Conservation (phyloP, 2,797 vertebrate genomes). For the Gambusia yucatana region DNA sequence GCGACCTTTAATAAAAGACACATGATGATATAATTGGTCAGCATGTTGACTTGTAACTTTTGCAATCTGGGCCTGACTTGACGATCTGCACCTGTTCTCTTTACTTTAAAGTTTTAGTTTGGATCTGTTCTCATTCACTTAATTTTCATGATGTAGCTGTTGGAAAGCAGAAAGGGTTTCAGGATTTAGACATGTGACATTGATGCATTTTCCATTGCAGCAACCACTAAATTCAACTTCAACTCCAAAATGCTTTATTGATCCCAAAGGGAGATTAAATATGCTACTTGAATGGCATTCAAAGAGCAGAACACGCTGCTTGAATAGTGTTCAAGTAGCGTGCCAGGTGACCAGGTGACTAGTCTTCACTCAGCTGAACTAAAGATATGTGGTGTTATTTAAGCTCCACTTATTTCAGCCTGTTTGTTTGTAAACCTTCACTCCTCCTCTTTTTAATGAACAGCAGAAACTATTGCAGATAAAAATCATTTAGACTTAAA, state of each 20-base stretch:
- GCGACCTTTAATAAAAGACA: not conserved
- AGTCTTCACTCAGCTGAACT: not conserved
- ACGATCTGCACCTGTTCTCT: not conserved
- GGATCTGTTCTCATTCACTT: not conserved
- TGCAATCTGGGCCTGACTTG: not conserved
- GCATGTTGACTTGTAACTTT: not conserved
- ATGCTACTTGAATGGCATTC: too few relatives aligned
- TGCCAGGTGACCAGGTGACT: too few relatives aligned
- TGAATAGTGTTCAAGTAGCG: too few relatives aligned
- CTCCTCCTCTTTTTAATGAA: not conserved
- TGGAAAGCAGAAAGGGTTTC: not conserved
- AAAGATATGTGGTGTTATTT: not conserved
- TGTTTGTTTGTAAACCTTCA: not conserved
- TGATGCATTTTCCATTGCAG: not conserved
- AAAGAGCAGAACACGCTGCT: too few relatives aligned
- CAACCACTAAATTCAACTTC: not conserved
- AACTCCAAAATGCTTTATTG: too few relatives aligned
- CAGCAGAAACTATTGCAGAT: not conserved
- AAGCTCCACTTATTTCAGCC: not conserved
- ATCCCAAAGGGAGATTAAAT: too few relatives aligned
- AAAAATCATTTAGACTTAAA: not conserved
- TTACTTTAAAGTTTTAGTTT: not conserved
- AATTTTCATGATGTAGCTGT: not conserved
- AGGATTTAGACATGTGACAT: not conserved
- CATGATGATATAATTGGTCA: not conserved